Evolutionary conservation across 2,797 vertebrate species (phyloP).

Genomic region (Clamator glandarius): DNA sequence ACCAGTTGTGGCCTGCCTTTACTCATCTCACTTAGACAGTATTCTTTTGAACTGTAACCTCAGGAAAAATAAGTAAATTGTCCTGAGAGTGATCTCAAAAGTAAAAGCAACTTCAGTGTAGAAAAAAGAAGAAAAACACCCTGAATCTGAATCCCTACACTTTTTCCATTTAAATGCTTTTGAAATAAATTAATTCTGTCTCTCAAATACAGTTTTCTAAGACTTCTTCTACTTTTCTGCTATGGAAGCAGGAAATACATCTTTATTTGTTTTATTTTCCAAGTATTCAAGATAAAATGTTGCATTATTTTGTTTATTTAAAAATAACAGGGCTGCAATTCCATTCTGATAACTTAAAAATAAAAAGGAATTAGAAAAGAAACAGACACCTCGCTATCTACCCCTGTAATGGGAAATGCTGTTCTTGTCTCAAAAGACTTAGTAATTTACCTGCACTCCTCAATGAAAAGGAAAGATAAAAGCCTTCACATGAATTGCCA

Average conservation of each 20-base stretch:
- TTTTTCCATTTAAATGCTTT: neutral
- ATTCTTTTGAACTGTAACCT: slow-evolving; percentile 53
- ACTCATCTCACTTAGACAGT: slow-evolving; percentile 44
- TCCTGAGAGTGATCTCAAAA: slow-evolving; percentile 46
- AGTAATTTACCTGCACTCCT: neutral
- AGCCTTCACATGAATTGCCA: slow-evolving; percentile 9
- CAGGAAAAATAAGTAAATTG: slow-evolving; percentile 47
- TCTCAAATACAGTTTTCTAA: neutral
- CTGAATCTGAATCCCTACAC: neutral
- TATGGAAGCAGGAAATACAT: neutral
- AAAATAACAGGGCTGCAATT: neutral
- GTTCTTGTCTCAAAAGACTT: neutral
- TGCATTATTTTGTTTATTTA: neutral
- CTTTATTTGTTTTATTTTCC: neutral
- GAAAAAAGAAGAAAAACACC: neutral
- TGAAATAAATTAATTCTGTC: neutral
- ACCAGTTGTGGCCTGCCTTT: slow-evolving; percentile 61
- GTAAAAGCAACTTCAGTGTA: neutral
- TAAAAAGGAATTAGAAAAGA: neutral
- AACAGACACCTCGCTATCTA: neutral
- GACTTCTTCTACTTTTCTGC: neutral
- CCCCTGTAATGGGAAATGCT: neutral
- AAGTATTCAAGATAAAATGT: neutral
- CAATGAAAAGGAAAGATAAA: slow-evolving; percentile 14
- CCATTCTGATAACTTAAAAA: neutral